These are phyloP conservation scores for Nematostella vectensis DNA, from an alignment of 92 coral and sea anemone genomes.

Conservation along the genomic window DNA sequence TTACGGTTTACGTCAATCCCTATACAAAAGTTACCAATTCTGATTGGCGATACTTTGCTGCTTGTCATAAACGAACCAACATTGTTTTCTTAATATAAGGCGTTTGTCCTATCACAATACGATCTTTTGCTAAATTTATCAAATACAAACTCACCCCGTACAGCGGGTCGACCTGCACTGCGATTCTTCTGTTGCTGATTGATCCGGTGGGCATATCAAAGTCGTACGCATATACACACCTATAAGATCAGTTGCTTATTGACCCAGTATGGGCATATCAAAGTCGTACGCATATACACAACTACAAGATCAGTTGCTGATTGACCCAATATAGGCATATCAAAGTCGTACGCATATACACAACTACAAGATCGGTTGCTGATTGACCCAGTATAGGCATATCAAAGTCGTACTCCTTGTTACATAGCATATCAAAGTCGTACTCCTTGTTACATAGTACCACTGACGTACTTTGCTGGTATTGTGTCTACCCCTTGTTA, in stretches of 20 bases:
- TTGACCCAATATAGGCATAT: conserved; percentile 44
- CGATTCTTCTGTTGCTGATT: conserved; percentile 48
- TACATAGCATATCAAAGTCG: no score
- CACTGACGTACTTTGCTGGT: no score
- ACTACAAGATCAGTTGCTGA: conserved; percentile 52
- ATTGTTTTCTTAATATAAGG: no score
- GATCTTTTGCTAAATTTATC: no score
- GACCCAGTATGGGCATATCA: conserved; percentile 54
- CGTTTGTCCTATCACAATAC: no score
- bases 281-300: conserved; percentile 77
- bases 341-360: conserved; percentile 81
- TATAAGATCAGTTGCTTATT: conserved; percentile 40
- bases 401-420: conserved; percentile 88
- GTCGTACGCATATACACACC: conserved; percentile 75
- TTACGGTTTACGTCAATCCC: no score
- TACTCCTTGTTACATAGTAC: no score
- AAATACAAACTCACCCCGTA: no score
- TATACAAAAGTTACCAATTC: no score
- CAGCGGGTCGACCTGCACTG: conserved; percentile 41
- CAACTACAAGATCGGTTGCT: conserved; percentile 47
- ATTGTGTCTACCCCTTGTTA: no score
- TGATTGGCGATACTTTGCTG: no score
- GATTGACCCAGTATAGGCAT: conserved; percentile 46
- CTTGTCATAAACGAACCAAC: no score
- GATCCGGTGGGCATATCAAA: conserved; percentile 59